A percentile compares a stretch with the other conserved stretches of the same genome.
These are phyloP conservation scores for Scrobipalpa atriplicella DNA, from an alignment of 2,888 invertebrate genomes.

Conservation along the genomic window DNA sequence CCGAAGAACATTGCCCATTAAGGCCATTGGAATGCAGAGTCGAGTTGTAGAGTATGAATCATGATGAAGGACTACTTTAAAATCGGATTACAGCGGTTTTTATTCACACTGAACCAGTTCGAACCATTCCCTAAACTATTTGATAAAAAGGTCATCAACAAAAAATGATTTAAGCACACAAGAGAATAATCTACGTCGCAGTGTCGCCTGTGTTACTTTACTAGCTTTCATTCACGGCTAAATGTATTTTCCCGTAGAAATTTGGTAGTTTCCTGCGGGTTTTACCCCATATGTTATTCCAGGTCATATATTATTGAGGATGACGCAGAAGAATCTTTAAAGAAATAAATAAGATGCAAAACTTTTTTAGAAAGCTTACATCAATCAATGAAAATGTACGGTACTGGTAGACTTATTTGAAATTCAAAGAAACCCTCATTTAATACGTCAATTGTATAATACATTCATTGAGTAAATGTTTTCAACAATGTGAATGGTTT, in stretches of 20 bases:
- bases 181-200: neutral
- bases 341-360: neutral
- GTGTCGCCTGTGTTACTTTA: neutral
- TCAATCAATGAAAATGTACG: neutral
- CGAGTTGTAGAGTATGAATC: neutral
- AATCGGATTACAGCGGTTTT: slow-evolving; percentile 8
- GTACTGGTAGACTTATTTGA: neutral
- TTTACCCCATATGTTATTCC: neutral
- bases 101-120: neutral
- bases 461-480: neutral
- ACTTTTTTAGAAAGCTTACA: neutral
- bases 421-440: neutral
- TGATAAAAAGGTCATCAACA: neutral
- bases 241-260: no score
- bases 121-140: neutral
- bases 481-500: neutral
- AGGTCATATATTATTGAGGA: neutral
- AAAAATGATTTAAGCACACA: neutral
- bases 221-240: neutral
- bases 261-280: neutral
- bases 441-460: neutral
- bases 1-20: slow-evolving; percentile 12
- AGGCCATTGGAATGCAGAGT: neutral
- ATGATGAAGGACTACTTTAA: neutral
- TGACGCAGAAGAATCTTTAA: slow-evolving; percentile 1